Conservation (phyloP, 2,113 vertebrate genomes). For the Siniperca knerii region DNA sequence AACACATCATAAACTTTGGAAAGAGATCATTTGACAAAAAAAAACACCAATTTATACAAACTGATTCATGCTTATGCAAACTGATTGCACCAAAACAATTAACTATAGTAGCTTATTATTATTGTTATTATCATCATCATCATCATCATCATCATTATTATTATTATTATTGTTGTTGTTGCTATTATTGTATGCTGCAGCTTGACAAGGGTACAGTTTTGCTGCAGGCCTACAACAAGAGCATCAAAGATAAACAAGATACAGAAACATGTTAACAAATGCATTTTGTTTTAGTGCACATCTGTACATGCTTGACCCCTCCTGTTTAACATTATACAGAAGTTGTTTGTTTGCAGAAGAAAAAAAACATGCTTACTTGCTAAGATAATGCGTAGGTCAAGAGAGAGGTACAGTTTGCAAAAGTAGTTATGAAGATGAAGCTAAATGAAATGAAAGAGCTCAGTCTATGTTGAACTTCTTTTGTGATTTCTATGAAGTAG, state of each 20-base stretch:
- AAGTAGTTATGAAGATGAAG: not conserved
- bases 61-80: not conserved
- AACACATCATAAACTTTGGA: not conserved
- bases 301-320: not conserved
- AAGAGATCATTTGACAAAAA: not conserved
- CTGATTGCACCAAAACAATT: not conserved
- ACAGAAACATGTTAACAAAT: conserved; percentile 2
- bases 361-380: not conserved
- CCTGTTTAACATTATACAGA: not conserved
- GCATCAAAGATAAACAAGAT: not conserved
- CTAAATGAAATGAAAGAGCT: conserved; percentile 2
- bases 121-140: not conserved
- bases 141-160: not conserved
- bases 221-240: not conserved
- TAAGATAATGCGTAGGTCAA: not conserved
- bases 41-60: not conserved
- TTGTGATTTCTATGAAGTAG: not conserved
- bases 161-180: not conserved
- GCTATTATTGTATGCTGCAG: not conserved
- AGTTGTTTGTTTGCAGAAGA: not conserved
- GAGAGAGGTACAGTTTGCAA: not conserved
- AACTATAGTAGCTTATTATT: not conserved
- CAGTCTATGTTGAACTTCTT: not conserved
- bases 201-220: not conserved
- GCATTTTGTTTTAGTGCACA: not conserved